phyloP scores from a whole-genome alignment of 2,888 invertebrate genomes.

The Cataglyphis albicans region DNA sequence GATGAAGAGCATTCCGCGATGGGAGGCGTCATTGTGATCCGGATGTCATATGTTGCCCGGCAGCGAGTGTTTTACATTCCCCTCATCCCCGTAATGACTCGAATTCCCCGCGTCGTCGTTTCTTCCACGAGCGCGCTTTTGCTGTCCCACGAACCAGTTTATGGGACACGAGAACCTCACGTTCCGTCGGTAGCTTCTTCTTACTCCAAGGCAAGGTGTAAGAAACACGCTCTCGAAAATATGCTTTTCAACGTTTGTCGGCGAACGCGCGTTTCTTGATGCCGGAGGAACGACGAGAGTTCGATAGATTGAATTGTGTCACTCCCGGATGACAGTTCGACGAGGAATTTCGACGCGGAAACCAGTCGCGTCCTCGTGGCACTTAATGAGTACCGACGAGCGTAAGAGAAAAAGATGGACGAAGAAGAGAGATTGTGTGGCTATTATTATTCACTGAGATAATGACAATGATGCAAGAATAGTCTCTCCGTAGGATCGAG shows the following conservation, averaged over 20 bases:
- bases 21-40: constrained; percentile 75
- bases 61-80: constrained; percentile 69
- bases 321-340: neutral
- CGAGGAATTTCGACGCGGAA: constrained; percentile 45
- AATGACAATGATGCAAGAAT: constrained; percentile 46
- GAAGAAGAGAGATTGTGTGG: constrained; percentile 29
- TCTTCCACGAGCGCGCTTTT: constrained; percentile 24
- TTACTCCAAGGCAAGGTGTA: neutral
- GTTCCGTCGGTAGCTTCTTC: constrained; percentile 22
- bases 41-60: constrained; percentile 73
- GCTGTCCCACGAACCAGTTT: constrained; percentile 44
- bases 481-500: constrained; percentile 31
- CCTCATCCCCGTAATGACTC: constrained; percentile 63
- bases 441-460: constrained; percentile 41
- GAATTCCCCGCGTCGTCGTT: constrained; percentile 53
- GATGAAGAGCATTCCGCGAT: constrained; percentile 74
- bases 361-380: constrained; percentile 46
- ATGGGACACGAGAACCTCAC: constrained; percentile 34
- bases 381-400: constrained; percentile 15
- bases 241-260: constrained; percentile 10
- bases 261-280: constrained; percentile 4
- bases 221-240: constrained; percentile 18
- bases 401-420: constrained; percentile 29
- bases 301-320: constrained; percentile 31
- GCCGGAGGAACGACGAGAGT: neutral